Conservation (phyloP, 1,140 invertebrate species). For the Cardiocondyla obscurior region DNA sequence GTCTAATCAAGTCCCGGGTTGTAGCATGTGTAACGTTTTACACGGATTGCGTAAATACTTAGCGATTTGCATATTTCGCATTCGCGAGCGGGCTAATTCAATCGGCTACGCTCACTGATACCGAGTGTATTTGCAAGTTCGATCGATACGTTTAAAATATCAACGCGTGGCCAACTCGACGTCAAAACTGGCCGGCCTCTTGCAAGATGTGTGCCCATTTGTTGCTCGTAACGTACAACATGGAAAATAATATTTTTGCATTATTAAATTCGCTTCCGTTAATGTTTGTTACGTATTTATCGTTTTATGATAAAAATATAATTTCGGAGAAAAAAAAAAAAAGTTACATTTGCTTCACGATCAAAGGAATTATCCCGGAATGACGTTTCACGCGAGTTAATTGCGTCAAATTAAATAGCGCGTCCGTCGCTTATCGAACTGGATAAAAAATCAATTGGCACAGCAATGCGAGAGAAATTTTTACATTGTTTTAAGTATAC, state of each 20-base stretch:
- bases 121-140: conserved; percentile 20
- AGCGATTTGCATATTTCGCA: conserved; percentile 30
- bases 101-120: conserved; percentile 14
- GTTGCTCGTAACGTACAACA: neutral
- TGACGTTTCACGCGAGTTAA: conserved; percentile 1
- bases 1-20: neutral
- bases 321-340: neutral
- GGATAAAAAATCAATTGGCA: neutral
- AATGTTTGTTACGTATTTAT: neutral
- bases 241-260: neutral
- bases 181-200: neutral
- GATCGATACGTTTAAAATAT: conserved; percentile 51
- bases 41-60: conserved; percentile 16
- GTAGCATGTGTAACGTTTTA: conserved; percentile 21
- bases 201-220: neutral
- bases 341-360: neutral
- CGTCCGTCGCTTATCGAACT: neutral
- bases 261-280: neutral
- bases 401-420: neutral
- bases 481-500: neutral
- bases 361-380: neutral
- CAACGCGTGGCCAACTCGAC: conserved; percentile 7
- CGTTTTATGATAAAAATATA: neutral
- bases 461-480: neutral
- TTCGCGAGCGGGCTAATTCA: conserved; percentile 31